phyloP scores from a whole-genome alignment of 2,797 vertebrate species.

The Craterocephalus amniculus region DNA sequence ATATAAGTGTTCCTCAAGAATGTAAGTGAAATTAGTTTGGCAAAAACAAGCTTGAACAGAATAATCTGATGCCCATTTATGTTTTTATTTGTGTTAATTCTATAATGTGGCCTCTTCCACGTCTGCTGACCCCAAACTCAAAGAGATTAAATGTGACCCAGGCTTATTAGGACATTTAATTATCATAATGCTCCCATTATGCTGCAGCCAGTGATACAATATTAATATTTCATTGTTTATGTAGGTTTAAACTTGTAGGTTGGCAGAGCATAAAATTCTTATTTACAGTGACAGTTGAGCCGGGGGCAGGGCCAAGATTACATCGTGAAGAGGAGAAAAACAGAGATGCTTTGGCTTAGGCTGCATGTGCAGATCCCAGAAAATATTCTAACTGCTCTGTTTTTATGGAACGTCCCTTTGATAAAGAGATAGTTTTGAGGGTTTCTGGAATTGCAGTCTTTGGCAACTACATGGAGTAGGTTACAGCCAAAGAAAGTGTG shows the following conservation, averaged over 20 bases:
- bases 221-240: conserved; percentile 51
- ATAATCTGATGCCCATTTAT: conserved; percentile 9
- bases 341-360: neutral
- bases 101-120: conserved; percentile 55
- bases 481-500: conserved; percentile 66
- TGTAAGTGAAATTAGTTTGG: neutral
- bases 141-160: conserved; percentile 68
- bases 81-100: conserved; percentile 28
- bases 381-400: conserved; percentile 49
- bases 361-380: conserved; percentile 37
- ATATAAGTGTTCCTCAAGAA: neutral
- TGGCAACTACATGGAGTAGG: conserved; percentile 63
- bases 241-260: conserved; percentile 53
- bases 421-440: conserved; percentile 69
- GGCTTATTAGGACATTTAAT: conserved; percentile 74
- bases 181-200: conserved; percentile 73
- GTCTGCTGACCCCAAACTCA: conserved; percentile 70
- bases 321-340: neutral
- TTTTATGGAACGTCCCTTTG: conserved; percentile 54
- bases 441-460: conserved; percentile 53
- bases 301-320: neutral
- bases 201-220: conserved; percentile 29
- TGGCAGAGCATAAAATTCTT: conserved; percentile 20
- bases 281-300: conserved; percentile 34
- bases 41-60: neutral